phyloP scores from a whole-genome alignment of 2,113 vertebrate species.

The Merops nubicus region DNA sequence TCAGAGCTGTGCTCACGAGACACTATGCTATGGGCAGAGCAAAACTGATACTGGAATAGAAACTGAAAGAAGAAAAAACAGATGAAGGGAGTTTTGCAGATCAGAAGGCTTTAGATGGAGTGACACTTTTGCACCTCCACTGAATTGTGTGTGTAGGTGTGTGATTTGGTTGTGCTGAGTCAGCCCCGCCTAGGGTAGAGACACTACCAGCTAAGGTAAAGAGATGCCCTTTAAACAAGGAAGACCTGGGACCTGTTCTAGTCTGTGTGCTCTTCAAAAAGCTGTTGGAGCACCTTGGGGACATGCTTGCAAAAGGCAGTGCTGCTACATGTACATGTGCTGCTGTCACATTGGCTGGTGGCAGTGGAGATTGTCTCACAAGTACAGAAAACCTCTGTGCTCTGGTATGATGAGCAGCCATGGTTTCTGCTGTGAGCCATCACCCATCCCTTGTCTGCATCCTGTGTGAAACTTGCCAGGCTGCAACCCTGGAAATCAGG shows the following conservation, averaged over 20 bases:
- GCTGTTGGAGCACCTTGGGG: neutral
- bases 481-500: neutral
- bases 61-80: neutral
- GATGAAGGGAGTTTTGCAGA: neutral
- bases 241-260: fast-evolving
- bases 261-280: neutral
- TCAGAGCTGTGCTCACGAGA: neutral
- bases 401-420: neutral
- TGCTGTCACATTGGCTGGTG: neutral
- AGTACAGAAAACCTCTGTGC: neutral
- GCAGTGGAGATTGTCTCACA: neutral
- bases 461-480: neutral
- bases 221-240: neutral
- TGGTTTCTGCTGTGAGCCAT: neutral
- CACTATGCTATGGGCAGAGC: neutral
- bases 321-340: neutral
- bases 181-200: neutral
- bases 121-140: neutral
- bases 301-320: neutral
- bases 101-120: neutral
- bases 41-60: neutral
- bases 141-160: neutral
- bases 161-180: neutral
- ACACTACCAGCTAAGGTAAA: neutral
- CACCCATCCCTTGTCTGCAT: neutral